Base-by-base conservation (phyloP, 1,140 invertebrate species). In the Prorops nasuta region DNA sequence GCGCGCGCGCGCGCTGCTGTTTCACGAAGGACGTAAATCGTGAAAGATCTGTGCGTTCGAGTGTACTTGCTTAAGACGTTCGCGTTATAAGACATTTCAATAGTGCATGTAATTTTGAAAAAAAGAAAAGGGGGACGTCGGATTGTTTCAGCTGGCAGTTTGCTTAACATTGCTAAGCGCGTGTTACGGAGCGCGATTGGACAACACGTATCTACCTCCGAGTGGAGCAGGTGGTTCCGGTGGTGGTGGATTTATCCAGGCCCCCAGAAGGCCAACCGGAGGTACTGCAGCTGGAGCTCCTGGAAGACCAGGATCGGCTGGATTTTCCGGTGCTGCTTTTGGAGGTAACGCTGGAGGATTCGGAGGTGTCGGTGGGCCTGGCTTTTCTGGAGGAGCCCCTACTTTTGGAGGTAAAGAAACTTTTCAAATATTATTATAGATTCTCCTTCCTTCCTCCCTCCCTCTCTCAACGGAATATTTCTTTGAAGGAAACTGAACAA, bases 141-240 rank as follows among this genome's bases (percentile, higher is more conserved):
- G n/a, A n/a, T n/a, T n/a, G n/a, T n/a, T n/a, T n/a, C n/a, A n/a
- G n/a, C n/a, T n/a, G n/a, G n/a, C n/a, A n/a, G n/a, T 28, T 7
- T 70, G 16, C 44, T 69, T 53, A 54, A 52, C 36, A 18, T 65
- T 20, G 56, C n/a, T 54, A 21, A 61, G 60, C 20, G 47, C 45
- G 31, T 65, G 76, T 56, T 57, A 56, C 51, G 67, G 76, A 51
- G 77, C 79, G 49, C 78, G 82, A 47, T 67, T 86, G 49, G 84
- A 85, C 51, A 82, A 80, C 58, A 80, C 76, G 10, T 86, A 86
- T 61, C 73, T 86, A 10, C 84, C 84, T 10, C 84, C 84, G 2
- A 64, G 78, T 28, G 76, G 72, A 41, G 83, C 82, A 10, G 74
- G 71, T 6, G 72, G 69, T 31, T 78, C 80, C 46, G 81, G 80